These are phyloP conservation scores for Phthorimaea operculella DNA, from an alignment of 1,140 invertebrate genomes.

Conservation along the genomic window DNA sequence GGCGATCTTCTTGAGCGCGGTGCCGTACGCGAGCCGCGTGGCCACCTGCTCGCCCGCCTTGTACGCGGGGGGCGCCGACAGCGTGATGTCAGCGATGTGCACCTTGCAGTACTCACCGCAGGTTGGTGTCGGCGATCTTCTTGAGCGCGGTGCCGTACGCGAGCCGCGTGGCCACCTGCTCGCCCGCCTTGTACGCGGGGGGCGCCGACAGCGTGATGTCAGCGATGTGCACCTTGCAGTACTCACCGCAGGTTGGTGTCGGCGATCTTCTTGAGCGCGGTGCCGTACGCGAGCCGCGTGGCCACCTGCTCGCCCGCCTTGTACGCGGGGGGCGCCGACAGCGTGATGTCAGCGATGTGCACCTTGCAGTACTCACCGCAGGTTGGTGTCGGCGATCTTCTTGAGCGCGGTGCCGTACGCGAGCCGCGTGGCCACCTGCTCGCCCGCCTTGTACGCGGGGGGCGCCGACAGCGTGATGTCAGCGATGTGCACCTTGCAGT, in stretches of 20 bases:
- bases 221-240: constrained; percentile 72
- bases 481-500: constrained; percentile 73
- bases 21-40: constrained; percentile 95
- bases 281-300: constrained; percentile 95
- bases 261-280: constrained; percentile 90
- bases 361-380: constrained; percentile 36
- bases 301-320: constrained; percentile 85
- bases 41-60: constrained; percentile 85
- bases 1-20: constrained; percentile 90
- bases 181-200: constrained; percentile 85
- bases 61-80: constrained; percentile 89
- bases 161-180: constrained; percentile 88
- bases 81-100: constrained; percentile 78
- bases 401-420: constrained; percentile 95
- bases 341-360: constrained; percentile 78
- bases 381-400: constrained; percentile 87
- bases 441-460: constrained; percentile 85
- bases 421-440: constrained; percentile 88
- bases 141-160: constrained; percentile 95
- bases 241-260: constrained; percentile 75
- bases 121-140: constrained; percentile 87
- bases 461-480: constrained; percentile 84
- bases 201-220: constrained; percentile 84
- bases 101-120: constrained; percentile 36
- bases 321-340: constrained; percentile 89